phyloP scores from a whole-genome alignment of 2,113 vertebrate genomes.

The Mellivora capensis region DNA sequence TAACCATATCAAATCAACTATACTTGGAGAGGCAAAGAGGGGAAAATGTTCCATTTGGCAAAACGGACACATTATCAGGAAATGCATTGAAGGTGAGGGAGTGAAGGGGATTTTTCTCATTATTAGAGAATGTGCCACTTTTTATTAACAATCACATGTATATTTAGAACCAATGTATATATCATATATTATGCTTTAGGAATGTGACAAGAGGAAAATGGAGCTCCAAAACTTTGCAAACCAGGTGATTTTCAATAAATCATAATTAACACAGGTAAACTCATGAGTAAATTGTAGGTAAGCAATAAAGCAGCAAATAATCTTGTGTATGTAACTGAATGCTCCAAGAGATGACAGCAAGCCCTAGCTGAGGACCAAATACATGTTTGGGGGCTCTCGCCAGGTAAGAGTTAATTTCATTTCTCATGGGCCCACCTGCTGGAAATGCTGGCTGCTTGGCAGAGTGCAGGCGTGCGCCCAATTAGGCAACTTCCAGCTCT shows the following conservation, averaged over 20 bases:
- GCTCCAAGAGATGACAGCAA: conserved; percentile 55
- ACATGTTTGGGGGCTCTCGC: neutral
- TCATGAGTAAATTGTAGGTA: conserved; percentile 56
- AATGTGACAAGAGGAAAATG: conserved; percentile 15
- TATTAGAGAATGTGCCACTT: neutral
- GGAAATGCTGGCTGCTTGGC: conserved; percentile 15
- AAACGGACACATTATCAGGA: neutral
- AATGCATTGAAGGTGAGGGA: neutral
- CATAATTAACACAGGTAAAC: conserved; percentile 59
- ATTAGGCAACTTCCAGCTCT: conserved; percentile 16
- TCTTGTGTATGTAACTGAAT: conserved; percentile 62
- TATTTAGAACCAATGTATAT: neutral
- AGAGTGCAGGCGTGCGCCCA: neutral
- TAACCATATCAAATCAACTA: neutral
- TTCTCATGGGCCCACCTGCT: neutral
- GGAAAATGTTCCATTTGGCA: neutral
- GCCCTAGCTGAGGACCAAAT: neutral
- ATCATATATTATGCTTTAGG: neutral
- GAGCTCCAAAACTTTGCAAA: conserved; percentile 41
- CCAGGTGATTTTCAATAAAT: conserved; percentile 63
- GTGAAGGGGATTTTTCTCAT: neutral
- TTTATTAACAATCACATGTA: neutral
- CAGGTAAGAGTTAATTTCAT: neutral
- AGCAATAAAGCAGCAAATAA: conserved; percentile 64
- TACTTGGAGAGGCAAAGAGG: neutral